A percentile compares a stretch with the other conserved stretches of the same genome.
Evolutionary conservation across 1,140 invertebrate genomes (phyloP).

Genomic region (Plodia interpunctella): DNA sequence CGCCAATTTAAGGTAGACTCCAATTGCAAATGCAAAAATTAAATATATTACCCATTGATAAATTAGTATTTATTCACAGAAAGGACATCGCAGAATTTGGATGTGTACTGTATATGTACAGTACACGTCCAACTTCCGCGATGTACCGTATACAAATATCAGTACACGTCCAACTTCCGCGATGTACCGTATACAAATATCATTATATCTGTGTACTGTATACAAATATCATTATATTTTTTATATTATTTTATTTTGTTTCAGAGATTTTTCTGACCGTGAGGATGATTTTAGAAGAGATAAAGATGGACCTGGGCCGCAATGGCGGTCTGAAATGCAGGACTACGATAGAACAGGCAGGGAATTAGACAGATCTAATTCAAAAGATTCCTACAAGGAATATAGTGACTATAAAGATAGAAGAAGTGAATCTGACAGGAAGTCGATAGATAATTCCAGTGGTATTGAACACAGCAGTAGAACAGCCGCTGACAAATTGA

Average conservation of each 20-base stretch:
- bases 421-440: conserved; percentile 64
- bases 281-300: conserved; percentile 68
- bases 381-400: conserved; percentile 70
- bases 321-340: conserved; percentile 73
- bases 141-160: too few species aligned
- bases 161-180: too few species aligned
- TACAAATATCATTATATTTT: background rate
- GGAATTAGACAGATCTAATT: conserved; percentile 70
- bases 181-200: too few species aligned
- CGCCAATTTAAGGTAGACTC: too few species aligned
- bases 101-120: too few species aligned
- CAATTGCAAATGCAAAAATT: too few species aligned
- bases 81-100: too few species aligned
- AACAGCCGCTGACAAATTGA: conserved; percentile 68
- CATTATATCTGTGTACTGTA: too few species aligned
- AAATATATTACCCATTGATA: too few species aligned
- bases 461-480: conserved; percentile 52
- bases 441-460: conserved; percentile 40
- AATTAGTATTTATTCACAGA: too few species aligned
- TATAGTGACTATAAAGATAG: conserved; percentile 61
- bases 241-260: conserved; percentile 24
- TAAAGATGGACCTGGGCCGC: conserved; percentile 60
- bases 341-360: conserved; percentile 63
- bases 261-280: conserved; percentile 68
- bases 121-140: too few species aligned